These are phyloP conservation scores for Bos javanicus DNA, from an alignment of 2,113 vertebrate genomes.

Conservation along the genomic window DNA sequence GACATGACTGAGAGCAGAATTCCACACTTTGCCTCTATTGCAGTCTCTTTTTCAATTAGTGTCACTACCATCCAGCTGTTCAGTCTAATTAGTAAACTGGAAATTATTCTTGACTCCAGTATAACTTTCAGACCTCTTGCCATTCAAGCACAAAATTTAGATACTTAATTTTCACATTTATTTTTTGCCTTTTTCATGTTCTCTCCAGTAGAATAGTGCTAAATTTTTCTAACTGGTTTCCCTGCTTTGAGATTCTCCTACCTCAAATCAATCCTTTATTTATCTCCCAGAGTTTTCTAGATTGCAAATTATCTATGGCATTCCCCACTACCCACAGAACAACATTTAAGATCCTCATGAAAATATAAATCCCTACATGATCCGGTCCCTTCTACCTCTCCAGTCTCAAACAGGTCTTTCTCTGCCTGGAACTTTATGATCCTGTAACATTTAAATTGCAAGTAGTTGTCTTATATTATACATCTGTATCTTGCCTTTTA, in stretches of 20 bases:
- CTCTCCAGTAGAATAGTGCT: background rate
- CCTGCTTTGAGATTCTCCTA: background rate
- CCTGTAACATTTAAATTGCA: background rate
- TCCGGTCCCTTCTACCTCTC: background rate
- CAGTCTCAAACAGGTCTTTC: background rate
- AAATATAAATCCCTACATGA: background rate
- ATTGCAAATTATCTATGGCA: background rate
- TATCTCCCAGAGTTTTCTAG: slow-evolving; percentile 1
- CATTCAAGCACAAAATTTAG: slow-evolving; percentile 5
- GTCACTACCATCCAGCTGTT: background rate
- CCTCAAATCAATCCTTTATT: background rate
- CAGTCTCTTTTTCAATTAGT: background rate
- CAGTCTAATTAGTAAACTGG: slow-evolving; percentile 33
- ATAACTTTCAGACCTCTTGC: slow-evolving; percentile 17
- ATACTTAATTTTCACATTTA: slow-evolving; percentile 18
- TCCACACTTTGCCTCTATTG: background rate
- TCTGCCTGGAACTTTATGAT: background rate
- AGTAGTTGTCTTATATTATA: background rate
- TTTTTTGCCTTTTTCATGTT: slow-evolving; percentile 6
- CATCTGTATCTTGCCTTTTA: background rate
- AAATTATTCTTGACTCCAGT: slow-evolving; percentile 20
- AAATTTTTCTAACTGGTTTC: background rate
- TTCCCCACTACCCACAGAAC: background rate
- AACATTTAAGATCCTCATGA: background rate
- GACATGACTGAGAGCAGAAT: background rate